Conservation (phyloP, 2,797 vertebrate species). For the Acanthiza pusilla region DNA sequence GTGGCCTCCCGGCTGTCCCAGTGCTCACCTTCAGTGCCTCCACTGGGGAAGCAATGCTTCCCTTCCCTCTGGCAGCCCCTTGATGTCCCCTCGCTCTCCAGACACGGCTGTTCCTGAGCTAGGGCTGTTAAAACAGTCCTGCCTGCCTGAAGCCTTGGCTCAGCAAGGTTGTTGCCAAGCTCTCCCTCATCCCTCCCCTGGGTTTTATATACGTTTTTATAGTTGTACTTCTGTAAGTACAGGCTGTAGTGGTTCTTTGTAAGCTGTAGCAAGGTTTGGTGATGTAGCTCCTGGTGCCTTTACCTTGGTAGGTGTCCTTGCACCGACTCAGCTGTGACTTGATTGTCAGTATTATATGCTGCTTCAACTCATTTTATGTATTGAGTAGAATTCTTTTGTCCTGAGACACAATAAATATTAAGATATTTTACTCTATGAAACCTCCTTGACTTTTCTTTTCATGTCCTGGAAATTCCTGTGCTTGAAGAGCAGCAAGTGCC, state of each 20-base stretch:
- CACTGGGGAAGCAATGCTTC: neutral
- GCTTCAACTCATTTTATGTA: constrained; percentile 56
- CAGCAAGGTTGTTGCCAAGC: constrained; percentile 1
- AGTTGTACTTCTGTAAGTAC: constrained; percentile 41
- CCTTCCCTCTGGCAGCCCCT: neutral
- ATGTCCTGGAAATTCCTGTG: neutral
- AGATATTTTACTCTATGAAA: constrained; percentile 55
- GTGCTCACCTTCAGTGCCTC: neutral
- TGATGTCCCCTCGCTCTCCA: neutral
- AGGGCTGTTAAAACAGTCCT: neutral
- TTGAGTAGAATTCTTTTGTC: constrained; percentile 58
- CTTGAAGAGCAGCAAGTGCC: neutral
- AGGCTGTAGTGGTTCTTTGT: constrained; percentile 33
- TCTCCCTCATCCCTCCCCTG: constrained; percentile 2
- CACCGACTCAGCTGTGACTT: constrained; percentile 43
- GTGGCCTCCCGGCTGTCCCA: rapidly evolving
- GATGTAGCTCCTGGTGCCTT: constrained; percentile 44
- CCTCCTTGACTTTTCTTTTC: neutral
- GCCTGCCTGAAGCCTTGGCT: neutral
- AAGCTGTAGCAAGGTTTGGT: constrained; percentile 49
- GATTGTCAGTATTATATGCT: constrained; percentile 63
- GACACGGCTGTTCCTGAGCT: neutral
- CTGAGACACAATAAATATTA: constrained; percentile 63
- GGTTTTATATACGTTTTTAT: constrained; percentile 51
- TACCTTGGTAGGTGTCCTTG: constrained; percentile 53